phyloP scores from a whole-genome alignment of 2,113 vertebrate genomes.

The Pampusana beccarii region DNA sequence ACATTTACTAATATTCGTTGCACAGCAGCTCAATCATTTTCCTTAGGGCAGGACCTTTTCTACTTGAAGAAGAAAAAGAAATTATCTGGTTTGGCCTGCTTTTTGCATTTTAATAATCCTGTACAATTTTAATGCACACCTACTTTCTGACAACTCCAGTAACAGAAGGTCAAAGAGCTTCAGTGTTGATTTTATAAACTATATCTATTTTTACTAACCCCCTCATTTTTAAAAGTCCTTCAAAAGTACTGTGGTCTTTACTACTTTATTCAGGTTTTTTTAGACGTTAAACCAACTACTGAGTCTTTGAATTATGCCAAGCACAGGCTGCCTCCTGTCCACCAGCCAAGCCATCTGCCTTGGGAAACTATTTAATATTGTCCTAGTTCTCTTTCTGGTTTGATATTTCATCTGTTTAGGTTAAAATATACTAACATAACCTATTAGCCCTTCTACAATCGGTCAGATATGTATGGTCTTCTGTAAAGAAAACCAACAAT shows the following conservation, averaged over 20 bases:
- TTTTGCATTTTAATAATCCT: neutral
- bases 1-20: neutral
- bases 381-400: neutral
- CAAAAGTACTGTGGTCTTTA: neutral
- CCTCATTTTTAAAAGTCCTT: neutral
- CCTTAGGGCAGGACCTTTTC: neutral
- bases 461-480: neutral
- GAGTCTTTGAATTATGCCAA: neutral
- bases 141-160: neutral
- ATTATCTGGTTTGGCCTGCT: neutral
- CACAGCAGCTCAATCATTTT: neutral
- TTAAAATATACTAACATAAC: neutral
- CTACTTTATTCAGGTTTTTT: neutral
- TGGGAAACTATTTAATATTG: neutral
- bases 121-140: neutral
- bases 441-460: neutral
- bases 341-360: neutral
- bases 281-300: neutral
- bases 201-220: neutral
- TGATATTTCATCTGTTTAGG: neutral
- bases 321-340: neutral
- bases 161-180: neutral
- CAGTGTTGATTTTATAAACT: neutral
- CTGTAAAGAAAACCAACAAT: neutral
- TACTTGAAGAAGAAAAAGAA: neutral